Evolutionary conservation across 2,113 vertebrate genomes (phyloP), one percentile per base, ranked within the genome.

Genomic region (Dascyllus trimaculatus): DNA sequence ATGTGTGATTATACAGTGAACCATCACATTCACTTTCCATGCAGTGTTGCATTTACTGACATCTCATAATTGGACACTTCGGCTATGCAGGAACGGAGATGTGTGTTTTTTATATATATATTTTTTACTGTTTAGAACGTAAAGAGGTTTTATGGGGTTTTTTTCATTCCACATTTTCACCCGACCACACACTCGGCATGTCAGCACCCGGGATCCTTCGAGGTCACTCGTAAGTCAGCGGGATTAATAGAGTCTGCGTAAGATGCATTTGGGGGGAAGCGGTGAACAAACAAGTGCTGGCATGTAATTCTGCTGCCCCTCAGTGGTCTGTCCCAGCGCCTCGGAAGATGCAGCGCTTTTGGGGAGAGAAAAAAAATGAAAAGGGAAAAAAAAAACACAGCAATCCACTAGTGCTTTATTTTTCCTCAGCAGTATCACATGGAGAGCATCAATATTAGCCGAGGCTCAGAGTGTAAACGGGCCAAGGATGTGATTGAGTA

Each of bases 271-370:
- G 51, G 43, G 19, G 35, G 51, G n/a, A 54, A 60, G 2, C 3
- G 11, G 19, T 63, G 60, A 71, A 58, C 76, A 71, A 81, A 67
- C 61, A 46, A 49, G 56, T 17, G 25, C 59, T 73, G 88, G 22
- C 49, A 38, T 85, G 89, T 86, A 58, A 73, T 78, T 84, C 84
- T 92, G 88, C 89, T 92, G 90, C 92, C 92, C 83, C 88, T 87
- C 85, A 82, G 89, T 89, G 91, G 89, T 74, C 58, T 81, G 79
- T 75, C 7, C 1, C 75, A 49, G 83, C 14, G 35, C 35, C 48
- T 10, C 22, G 54, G 51, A 46, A 14, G 57, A 60, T 15, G 60
- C 58, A 58, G 52, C 5, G 5, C 69, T 52, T 24, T 38, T 5
- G 45, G 15, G 11, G 43, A 17, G 43, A 17, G 43, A 45, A 29